Percentiles rank a stretch among this genome's conserved stretches.
Conservation (phyloP, 30 jellyfish, hydroid and myxozoan genomes). For the Aurelia aurita region DNA sequence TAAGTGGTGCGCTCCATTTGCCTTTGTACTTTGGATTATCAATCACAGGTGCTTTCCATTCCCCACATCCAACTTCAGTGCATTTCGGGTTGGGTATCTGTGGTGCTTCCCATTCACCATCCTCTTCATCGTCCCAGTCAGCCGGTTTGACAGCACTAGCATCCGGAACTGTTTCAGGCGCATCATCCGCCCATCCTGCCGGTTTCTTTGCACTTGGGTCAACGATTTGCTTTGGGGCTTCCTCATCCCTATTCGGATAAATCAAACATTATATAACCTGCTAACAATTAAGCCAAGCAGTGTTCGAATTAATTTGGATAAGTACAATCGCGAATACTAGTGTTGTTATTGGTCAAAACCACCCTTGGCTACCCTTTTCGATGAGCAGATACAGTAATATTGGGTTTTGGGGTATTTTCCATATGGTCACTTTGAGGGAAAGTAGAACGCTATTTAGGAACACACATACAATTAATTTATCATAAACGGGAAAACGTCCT, state of each 20-base stretch:
- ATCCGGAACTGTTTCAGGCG: conserved; percentile 94
- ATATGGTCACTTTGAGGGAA: no score
- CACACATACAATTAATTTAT: no score
- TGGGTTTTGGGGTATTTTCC: no score
- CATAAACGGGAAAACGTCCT: no score
- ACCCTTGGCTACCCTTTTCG: no score
- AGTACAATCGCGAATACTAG: no score
- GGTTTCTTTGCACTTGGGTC: conserved; percentile 96
- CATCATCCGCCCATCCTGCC: conserved; percentile 97
- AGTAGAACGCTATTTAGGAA: no score
- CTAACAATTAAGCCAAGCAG: no score
- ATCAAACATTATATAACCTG: no score
- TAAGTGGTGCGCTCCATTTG: conserved; percentile 94
- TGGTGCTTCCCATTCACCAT: conserved; percentile 99
- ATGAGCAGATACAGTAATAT: no score
- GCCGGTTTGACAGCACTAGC: conserved; percentile 95
- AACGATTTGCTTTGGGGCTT: conserved; percentile 85
- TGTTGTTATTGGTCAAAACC: no score
- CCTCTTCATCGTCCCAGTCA: conserved; percentile 99
- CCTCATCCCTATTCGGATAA: conserved; percentile 86
- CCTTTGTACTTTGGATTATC: conserved; percentile 97
- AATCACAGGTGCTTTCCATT: conserved; percentile 93
- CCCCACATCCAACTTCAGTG: conserved; percentile 97
- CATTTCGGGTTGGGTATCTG: conserved; percentile 96
- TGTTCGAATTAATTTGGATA: no score